Evolutionary conservation across 2,888 invertebrate genomes (phyloP), one percentile per base, ranked within the genome.

Genomic region (Drosophila meridionalis): DNA sequence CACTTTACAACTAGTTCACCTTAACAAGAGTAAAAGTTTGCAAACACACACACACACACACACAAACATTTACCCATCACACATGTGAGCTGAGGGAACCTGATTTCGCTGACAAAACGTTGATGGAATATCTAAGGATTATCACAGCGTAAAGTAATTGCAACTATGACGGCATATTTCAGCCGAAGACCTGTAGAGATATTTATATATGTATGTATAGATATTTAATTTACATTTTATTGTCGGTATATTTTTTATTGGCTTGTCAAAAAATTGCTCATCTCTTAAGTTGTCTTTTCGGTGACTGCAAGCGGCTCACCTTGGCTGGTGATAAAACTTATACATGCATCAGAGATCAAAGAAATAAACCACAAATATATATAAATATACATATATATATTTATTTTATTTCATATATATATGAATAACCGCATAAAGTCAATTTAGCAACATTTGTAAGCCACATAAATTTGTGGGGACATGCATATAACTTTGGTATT

Each of bases 301-400:
- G 34, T n/a, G n/a, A 28, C 11, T 53, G 40, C 55, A 73, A 68
- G 80, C 50, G 60, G 88, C 87, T 91, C 86, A 82, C 90, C 90
- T 90, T 90, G 90, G 84, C 82, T 68, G 71, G 76, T 86, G 91
- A 90, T 88, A 90, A 91, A 89, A 91, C 65, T 83, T 88, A 86
- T 81, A 81, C 82, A 82, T 81, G 87, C 87, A 66, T 73, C 61
- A 59, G 57, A 77, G 76, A 67, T 67, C 47, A 62, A 26, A 56
- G 9, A 34, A 52, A 36, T 36, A 26, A 52, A 36, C 11, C 26
- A 59, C 43, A 53, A 38, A 69, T 50, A 61, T 38, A 50, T 26
- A 67, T 38, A 20, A 43, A 56, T 12, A 56, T 11, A 42, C 32
- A 32, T 28, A 34, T 36, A 55, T 20, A 65, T 56, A 50, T 28